These are phyloP conservation scores for Stenichneumon culpator DNA, from an alignment of 2,888 invertebrate species.

Conservation along the genomic window DNA sequence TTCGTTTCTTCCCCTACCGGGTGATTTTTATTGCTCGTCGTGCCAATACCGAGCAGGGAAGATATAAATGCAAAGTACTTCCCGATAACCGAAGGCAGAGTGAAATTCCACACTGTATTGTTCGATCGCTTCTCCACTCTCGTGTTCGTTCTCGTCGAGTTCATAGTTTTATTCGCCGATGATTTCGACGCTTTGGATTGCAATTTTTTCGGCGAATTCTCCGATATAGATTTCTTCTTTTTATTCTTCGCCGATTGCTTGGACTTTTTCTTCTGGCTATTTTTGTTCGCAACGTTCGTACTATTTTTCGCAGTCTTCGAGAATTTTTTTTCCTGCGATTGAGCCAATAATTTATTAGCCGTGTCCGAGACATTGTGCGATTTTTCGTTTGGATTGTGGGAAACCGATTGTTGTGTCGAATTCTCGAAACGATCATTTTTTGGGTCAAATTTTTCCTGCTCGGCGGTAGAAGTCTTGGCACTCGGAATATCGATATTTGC, in stretches of 20 bases:
- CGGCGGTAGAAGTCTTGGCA: neutral
- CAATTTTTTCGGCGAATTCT: conserved; percentile 3
- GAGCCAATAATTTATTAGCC: neutral
- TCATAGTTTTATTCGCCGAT: neutral
- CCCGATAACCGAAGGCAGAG: neutral
- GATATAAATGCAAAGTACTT: conserved; percentile 1
- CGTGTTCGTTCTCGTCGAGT: neutral
- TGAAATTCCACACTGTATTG: conserved; percentile 14
- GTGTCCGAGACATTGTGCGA: neutral
- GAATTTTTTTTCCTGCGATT: neutral
- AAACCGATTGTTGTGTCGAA: neutral
- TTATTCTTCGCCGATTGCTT: neutral
- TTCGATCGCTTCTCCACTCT: conserved; percentile 12
- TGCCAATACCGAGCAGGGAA: neutral
- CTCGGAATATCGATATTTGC: neutral
- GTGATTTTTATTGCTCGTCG: conserved; percentile 15
- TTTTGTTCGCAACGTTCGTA: neutral
- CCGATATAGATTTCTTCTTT: neutral
- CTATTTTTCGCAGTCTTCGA: neutral
- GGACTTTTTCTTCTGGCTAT: neutral
- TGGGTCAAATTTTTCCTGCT: neutral
- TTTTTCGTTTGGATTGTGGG: conserved; percentile 3
- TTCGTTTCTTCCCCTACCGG: neutral
- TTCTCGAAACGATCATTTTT: neutral
- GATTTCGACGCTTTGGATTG: neutral